Evolutionary conservation across 2,113 vertebrate species (phyloP).

Genomic region (Hepsetus odoe): DNA sequence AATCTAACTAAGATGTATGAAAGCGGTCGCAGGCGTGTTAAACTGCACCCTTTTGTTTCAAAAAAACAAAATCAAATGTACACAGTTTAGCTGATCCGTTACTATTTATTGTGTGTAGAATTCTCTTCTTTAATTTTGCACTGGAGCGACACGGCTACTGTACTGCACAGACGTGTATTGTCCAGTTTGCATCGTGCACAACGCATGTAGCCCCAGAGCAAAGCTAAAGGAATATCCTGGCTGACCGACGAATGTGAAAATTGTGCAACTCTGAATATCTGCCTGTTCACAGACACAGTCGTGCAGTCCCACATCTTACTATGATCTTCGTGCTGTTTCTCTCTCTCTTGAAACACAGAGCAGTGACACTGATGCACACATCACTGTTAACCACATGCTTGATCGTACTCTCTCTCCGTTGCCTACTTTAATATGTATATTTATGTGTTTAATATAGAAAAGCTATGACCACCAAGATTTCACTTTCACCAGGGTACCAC

Average conservation of each 20-base stretch:
- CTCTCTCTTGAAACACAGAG: background rate
- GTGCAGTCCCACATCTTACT: too few relatives aligned
- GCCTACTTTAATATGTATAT: slow-evolving; percentile 20
- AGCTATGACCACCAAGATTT: slow-evolving; percentile 38
- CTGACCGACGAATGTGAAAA: too few relatives aligned
- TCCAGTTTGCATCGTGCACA: too few relatives aligned
- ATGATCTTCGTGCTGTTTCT: background rate
- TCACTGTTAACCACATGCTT: background rate
- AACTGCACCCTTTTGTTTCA: too few relatives aligned
- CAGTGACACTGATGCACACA: slow-evolving; percentile 5
- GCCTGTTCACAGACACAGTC: too few relatives aligned
- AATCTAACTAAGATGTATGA: too few relatives aligned
- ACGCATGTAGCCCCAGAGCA: too few relatives aligned
- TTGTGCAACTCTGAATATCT: too few relatives aligned
- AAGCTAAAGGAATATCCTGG: too few relatives aligned
- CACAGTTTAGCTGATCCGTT: too few relatives aligned
- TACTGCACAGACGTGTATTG: too few relatives aligned
- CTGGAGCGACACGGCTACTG: background rate
- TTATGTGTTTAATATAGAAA: slow-evolving; percentile 40
- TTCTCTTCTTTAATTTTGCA: background rate
- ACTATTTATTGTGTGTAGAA: background rate
- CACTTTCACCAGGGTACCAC: background rate
- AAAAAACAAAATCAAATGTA: background rate
- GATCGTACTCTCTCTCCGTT: background rate
- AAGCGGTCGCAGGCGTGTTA: too few relatives aligned